A percentile compares a stretch with the other conserved stretches of the same genome.
phyloP scores from a whole-genome alignment of 1,140 invertebrate species.

The Colletes gigas region DNA sequence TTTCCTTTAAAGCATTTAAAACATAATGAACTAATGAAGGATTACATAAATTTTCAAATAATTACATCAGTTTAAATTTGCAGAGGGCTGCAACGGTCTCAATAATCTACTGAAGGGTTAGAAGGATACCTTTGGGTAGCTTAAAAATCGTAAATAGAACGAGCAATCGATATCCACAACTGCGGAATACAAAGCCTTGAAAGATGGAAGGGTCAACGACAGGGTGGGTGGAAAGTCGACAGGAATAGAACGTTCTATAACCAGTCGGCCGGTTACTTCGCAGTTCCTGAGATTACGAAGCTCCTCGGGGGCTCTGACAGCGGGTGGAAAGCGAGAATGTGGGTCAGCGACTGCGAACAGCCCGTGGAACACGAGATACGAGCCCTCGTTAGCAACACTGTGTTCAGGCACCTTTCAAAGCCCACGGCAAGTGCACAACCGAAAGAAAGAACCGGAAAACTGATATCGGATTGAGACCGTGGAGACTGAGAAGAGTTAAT shows the following conservation, averaged over 20 bases:
- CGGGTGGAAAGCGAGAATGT: constrained; percentile 58
- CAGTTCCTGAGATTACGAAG: constrained; percentile 58
- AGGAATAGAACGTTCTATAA: constrained; percentile 58
- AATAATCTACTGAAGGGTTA: no score
- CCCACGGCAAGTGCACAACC: constrained; percentile 31
- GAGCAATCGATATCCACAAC: constrained; percentile 1
- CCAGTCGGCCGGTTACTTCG: constrained; percentile 49
- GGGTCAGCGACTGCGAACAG: constrained; percentile 57
- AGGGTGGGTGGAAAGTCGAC: constrained; percentile 57
- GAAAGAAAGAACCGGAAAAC: constrained; percentile 47
- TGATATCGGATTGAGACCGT: constrained; percentile 47
- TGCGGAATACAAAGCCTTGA: constrained; percentile 38
- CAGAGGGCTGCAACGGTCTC: no score
- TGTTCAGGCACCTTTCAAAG: constrained; percentile 42
- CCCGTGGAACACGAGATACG: constrained; percentile 39
- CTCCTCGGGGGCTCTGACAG: constrained; percentile 48
- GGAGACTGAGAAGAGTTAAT: constrained; percentile 2
- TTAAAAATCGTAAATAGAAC: background rate
- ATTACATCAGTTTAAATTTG: no score
- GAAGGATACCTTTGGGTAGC: no score
- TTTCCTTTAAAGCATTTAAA: no score
- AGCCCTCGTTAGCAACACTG: constrained; percentile 46
- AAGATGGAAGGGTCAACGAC: constrained; percentile 61
- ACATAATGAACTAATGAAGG: no score
- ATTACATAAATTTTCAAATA: no score